Percentiles rank a stretch among this genome's conserved stretches.
Conservation (phyloP, 2,888 invertebrate species). For the Ichneumoninae sp. region DNA sequence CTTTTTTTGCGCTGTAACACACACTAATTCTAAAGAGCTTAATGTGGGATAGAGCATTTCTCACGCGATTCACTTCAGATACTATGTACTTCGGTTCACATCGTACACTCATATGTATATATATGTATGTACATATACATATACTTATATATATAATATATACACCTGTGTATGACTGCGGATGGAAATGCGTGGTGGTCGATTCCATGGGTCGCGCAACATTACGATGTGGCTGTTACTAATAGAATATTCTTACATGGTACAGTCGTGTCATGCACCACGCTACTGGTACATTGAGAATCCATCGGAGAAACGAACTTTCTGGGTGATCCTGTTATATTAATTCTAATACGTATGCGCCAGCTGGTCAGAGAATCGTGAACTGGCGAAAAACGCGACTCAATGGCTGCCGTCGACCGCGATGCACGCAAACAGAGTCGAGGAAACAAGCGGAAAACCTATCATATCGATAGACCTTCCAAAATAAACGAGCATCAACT, state of each 20-base stretch:
- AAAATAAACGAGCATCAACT: neutral
- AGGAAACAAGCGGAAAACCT: neutral
- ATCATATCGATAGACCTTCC: neutral
- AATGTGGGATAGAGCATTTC: conserved; percentile 18
- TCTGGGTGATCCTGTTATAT: conserved; percentile 3
- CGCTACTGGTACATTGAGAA: conserved; percentile 1
- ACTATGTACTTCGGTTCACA: conserved; percentile 6
- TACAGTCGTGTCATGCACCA: conserved; percentile 2
- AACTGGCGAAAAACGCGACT: neutral
- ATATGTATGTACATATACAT: conserved; percentile 7
- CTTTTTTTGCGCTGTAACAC: neutral
- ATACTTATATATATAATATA: neutral
- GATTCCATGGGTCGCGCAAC: conserved; percentile 40
- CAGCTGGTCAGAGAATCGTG: neutral
- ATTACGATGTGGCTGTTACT: neutral
- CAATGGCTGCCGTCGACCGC: neutral
- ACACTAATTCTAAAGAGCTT: conserved; percentile 15
- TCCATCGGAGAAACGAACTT: conserved; percentile 16
- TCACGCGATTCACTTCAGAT: conserved; percentile 16
- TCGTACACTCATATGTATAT: conserved; percentile 16
- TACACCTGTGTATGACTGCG: conserved; percentile 1
- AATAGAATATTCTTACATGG: conserved; percentile 8
- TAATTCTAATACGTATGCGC: conserved; percentile 13
- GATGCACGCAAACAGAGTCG: conserved; percentile 4
- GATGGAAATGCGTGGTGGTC: conserved; percentile 36